Conservation (phyloP, 2,888 invertebrate species). For the Caenorhabditis wallacei region DNA sequence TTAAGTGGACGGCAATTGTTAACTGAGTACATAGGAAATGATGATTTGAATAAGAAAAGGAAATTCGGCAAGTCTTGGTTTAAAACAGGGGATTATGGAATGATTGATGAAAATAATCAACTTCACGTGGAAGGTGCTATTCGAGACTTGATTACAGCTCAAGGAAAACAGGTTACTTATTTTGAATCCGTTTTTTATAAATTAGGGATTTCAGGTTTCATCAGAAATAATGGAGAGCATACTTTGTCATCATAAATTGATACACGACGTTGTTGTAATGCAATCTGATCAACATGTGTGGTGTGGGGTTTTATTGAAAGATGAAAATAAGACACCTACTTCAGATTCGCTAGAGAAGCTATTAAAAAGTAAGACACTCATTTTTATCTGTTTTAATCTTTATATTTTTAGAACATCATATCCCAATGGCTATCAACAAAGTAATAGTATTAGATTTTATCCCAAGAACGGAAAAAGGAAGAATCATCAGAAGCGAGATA, state of each 20-base stretch:
- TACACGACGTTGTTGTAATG: conserved; percentile 62
- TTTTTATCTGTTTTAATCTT: too few relatives aligned
- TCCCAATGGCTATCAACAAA: conserved; percentile 53
- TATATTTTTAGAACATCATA: conserved; percentile 50
- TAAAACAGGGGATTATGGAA: conserved; percentile 66
- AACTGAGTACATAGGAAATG: conserved; percentile 9
- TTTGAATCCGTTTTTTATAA: neutral
- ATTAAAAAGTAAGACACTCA: conserved; percentile 60
- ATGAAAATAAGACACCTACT: conserved; percentile 50
- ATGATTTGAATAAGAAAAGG: conserved; percentile 1
- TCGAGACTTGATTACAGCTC: conserved; percentile 29
- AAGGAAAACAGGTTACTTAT: conserved; percentile 24
- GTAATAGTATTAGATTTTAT: conserved; percentile 64
- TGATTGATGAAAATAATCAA: conserved; percentile 59
- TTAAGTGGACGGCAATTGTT: conserved; percentile 44
- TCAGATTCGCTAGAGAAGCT: conserved; percentile 48
- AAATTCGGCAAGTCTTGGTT: conserved; percentile 44
- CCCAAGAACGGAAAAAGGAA: conserved; percentile 69
- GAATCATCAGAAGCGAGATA: conserved; percentile 57
- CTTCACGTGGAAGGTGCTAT: conserved; percentile 58
- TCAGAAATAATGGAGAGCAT: conserved; percentile 54
- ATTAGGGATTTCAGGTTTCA: conserved; percentile 37
- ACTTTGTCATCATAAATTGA: conserved; percentile 35
- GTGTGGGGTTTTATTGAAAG: conserved; percentile 58
- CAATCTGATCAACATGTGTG: conserved; percentile 49